Percentiles rank a stretch among this genome's conserved stretches.
phyloP scores from a whole-genome alignment of 2,113 vertebrate genomes.

The Chunga burmeisteri region DNA sequence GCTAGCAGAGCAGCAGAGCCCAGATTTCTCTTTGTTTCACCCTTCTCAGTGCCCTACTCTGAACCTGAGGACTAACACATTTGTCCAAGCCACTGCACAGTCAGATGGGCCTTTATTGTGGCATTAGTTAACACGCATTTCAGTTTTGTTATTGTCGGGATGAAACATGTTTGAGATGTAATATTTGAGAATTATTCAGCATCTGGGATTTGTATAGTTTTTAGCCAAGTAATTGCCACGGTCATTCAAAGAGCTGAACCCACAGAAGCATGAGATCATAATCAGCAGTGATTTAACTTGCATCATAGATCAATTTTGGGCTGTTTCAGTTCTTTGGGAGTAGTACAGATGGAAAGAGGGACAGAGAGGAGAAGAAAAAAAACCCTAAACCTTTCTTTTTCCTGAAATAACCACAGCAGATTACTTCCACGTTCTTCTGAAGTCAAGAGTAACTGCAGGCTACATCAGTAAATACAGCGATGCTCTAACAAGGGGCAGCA shows the following conservation, averaged over 20 bases:
- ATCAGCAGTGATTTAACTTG: slow-evolving; percentile 35
- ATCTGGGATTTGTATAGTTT: slow-evolving; percentile 6
- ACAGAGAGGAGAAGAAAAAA: not conserved
- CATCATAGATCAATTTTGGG: not conserved
- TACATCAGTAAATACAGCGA: slow-evolving; percentile 1
- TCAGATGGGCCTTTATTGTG: not conserved
- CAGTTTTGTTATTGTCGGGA: not conserved
- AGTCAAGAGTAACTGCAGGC: not conserved
- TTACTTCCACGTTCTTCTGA: slow-evolving; percentile 4
- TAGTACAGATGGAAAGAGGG: not conserved
- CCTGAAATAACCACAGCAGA: not conserved
- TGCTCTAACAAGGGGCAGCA: not conserved
- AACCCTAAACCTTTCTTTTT: not conserved
- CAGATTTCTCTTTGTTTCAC: not conserved
- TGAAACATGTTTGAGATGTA: not conserved
- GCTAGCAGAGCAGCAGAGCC: not conserved
- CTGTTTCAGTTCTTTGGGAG: slow-evolving; percentile 1
- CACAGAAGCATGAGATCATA: slow-evolving; percentile 40
- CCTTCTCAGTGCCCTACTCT: not conserved
- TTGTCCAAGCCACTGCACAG: not conserved
- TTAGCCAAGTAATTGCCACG: slow-evolving; percentile 18
- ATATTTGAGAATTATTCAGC: slow-evolving; percentile 11
- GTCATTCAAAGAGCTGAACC: slow-evolving; percentile 27
- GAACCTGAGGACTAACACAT: not conserved
- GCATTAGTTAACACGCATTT: not conserved